Conservation (phyloP, 1,140 invertebrate species). For the Ooceraea biroi region DNA sequence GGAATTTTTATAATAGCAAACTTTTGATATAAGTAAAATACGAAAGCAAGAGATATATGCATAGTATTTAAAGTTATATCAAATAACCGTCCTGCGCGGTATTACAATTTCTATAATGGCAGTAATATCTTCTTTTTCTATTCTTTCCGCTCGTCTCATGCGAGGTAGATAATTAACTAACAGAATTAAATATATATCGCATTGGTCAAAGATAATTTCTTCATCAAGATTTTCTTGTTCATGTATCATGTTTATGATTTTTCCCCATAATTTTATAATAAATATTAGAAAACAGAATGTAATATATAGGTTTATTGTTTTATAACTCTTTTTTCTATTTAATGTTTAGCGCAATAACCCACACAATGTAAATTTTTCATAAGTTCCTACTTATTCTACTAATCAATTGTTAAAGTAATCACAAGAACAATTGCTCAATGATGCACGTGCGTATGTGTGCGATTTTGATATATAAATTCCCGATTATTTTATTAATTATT, state of each 20-base stretch:
- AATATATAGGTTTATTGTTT: neutral
- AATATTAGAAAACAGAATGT: neutral
- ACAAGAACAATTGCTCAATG: no score
- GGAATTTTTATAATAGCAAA: neutral
- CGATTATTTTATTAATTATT: neutral
- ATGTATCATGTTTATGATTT: neutral
- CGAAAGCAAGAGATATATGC: neutral
- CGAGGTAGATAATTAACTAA: neutral
- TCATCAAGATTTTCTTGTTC: neutral
- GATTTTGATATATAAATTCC: neutral
- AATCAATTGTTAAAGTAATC: no score
- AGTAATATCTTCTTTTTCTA: constrained; percentile 1
- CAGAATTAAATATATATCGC: neutral
- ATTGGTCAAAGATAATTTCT: neutral
- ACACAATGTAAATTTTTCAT: no score
- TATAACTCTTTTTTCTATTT: no score
- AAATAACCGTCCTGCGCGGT: neutral
- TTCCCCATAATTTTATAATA: neutral
- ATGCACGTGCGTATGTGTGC: no score
- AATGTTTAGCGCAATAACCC: no score
- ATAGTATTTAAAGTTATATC: constrained; percentile 7
- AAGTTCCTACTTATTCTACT: no score
- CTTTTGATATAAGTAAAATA: neutral
- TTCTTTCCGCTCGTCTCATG: neutral
- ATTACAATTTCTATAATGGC: neutral